Base-by-base conservation (phyloP, 2,888 invertebrate genomes). In the Hyalella azteca region DNA sequence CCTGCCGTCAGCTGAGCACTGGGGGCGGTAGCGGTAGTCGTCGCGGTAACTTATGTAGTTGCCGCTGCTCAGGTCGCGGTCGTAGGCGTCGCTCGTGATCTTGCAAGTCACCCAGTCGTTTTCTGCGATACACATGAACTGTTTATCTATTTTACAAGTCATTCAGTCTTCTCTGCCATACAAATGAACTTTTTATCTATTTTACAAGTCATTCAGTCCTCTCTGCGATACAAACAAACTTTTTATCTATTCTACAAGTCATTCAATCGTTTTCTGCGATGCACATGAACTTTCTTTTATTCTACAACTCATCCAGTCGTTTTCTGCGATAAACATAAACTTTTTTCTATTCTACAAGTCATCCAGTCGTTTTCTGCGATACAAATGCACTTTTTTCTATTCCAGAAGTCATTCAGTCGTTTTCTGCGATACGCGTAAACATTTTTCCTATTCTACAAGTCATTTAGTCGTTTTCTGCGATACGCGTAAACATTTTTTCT, bases 21-120 rank as follows among this genome's bases (percentile, higher is more conserved):
- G 49, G 1, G 83, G 83, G 29, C 78, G 19, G 73, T 78, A 80
- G 66, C 77, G 79, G 60, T 82, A 82, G 54, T 82, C 81, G 39
- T 82, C 82, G 0, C 82, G 45, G 54, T 50, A 79, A 0, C 40
- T 22, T 39, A 73, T 19, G 49, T 49, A 45, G 40, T 78, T 39
- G 66, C 77, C 76, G 39, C 32, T 39, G 39, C 19, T 32, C 32
- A 41, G 19, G 40, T 73, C 59, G 36, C 59, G 59, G 49, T 78
- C 80, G 45, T 73, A 73, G 15, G 36, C 59, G 15, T 40, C 49
- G 15, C 48, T 66, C 7, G 50, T 50, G 54, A 50, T 39, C 39
- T n/a, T 19, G 50, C 78, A 73, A 19, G 48, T 73, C n/a, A 32
- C n/a, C 66, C 66, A 66, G 36, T 32, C 13, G n/a, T 13, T 36